These are phyloP conservation scores for Cosmorhoe ocellata DNA, from an alignment of 2,888 invertebrate species.

Conservation along the genomic window DNA sequence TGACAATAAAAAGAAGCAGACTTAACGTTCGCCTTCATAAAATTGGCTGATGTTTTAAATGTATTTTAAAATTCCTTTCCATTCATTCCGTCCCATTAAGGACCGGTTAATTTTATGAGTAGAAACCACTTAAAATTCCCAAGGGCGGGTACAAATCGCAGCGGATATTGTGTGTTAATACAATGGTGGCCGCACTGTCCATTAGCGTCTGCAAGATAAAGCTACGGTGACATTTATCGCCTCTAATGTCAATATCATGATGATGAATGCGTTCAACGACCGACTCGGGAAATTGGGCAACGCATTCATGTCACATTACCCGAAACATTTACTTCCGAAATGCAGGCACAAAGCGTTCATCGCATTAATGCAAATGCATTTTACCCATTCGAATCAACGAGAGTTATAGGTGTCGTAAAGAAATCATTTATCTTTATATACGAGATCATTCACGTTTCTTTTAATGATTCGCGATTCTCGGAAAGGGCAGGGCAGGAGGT, in stretches of 20 bases:
- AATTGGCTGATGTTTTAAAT: conserved; percentile 46
- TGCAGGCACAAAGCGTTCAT: conserved; percentile 3
- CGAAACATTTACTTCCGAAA: conserved; percentile 15
- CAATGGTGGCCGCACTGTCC: conserved; percentile 53
- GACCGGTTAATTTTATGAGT: conserved; percentile 65
- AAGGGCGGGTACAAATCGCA: conserved; percentile 60
- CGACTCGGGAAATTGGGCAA: conserved; percentile 25
- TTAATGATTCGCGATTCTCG: conserved; percentile 45
- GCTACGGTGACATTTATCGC: conserved; percentile 51
- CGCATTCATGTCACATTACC: conserved; percentile 12
- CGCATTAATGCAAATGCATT: conserved; percentile 11
- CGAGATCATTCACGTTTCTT: conserved; percentile 35
- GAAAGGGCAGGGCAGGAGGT: conserved; percentile 42
- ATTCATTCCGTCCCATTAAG: conserved; percentile 57
- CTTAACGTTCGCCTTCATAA: conserved; percentile 40
- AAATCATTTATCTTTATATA: conserved; percentile 28
- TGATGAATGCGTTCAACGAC: conserved; percentile 44
- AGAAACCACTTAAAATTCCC: conserved; percentile 60
- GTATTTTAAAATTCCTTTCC: conserved; percentile 60
- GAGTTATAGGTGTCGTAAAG: conserved; percentile 20
- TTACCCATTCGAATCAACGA: conserved; percentile 5
- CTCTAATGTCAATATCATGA: conserved; percentile 46
- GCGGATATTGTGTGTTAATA: conserved; percentile 67
- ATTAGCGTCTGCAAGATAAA: conserved; percentile 68
- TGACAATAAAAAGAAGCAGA: conserved; percentile 38